phyloP scores from a whole-genome alignment of 2,113 vertebrate genomes.

The Bucco capensis region DNA sequence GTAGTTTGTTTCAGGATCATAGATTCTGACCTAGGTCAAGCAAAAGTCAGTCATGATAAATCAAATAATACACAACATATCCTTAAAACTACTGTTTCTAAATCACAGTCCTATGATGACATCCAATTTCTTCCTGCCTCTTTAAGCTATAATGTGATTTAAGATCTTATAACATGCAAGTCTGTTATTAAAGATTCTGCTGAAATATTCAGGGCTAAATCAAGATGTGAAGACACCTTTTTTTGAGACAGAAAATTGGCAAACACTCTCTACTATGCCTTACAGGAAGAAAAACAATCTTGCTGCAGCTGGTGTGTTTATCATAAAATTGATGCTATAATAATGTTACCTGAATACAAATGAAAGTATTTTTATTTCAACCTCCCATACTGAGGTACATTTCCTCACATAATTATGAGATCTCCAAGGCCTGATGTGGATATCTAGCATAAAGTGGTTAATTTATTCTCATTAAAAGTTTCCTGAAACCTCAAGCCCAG shows the following conservation, averaged over 20 bases:
- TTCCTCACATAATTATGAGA: background rate
- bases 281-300: conserved; percentile 63
- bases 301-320: conserved; percentile 70
- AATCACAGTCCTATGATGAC: background rate
- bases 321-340: conserved; percentile 55
- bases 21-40: background rate
- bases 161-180: conserved; percentile 50
- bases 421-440: background rate
- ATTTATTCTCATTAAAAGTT: background rate
- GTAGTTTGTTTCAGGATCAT: background rate
- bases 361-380: conserved; percentile 29
- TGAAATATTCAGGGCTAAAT: conserved; percentile 84
- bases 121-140: conserved; percentile 47
- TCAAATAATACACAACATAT: background rate
- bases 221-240: conserved; percentile 80
- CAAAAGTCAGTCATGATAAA: background rate
- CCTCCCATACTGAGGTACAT: background rate
- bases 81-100: background rate
- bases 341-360: conserved; percentile 48
- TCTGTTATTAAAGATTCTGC: conserved; percentile 73
- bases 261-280: conserved; percentile 71
- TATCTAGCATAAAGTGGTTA: conserved; percentile 5
- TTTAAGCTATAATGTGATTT: conserved; percentile 55
- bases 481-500: background rate
- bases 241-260: conserved; percentile 73